Conservation (phyloP, 2,888 invertebrate genomes). For the Nemapogon koenigi region DNA sequence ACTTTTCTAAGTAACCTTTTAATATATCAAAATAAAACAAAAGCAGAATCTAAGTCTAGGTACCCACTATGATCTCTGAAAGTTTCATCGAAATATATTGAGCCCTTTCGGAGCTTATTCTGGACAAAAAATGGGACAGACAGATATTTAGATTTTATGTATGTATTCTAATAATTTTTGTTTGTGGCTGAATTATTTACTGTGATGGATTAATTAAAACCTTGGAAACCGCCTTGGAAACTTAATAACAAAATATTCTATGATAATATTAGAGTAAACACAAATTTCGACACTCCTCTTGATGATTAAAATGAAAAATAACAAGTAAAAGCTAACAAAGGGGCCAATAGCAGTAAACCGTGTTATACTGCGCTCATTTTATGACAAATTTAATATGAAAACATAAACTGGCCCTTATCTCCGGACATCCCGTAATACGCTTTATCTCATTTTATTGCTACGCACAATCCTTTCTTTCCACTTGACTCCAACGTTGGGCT, state of each 20-base stretch:
- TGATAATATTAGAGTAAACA: background rate
- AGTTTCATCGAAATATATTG: too few species aligned
- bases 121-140: too few species aligned
- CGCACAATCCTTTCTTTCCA: slow-evolving; percentile 37
- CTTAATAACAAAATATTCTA: background rate
- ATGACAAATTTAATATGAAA: slow-evolving; percentile 46
- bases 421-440: slow-evolving; percentile 47
- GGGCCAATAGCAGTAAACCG: slow-evolving; percentile 30
- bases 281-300: background rate
- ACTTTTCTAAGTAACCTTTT: too few species aligned
- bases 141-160: too few species aligned
- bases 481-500: too few species aligned
- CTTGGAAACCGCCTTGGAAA: background rate
- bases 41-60: too few species aligned
- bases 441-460: slow-evolving; percentile 46
- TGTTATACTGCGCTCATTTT: slow-evolving; percentile 37
- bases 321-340: slow-evolving; percentile 24
- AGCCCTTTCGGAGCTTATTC: too few species aligned
- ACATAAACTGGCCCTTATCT: slow-evolving; percentile 44
- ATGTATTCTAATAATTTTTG: too few species aligned
- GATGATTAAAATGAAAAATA: background rate
- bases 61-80: too few species aligned
- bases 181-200: too few species aligned
- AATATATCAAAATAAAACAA: too few species aligned
- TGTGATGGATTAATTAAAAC: background rate